Evolutionary conservation across 1,140 invertebrate genomes (phyloP), one percentile per base, ranked within the genome.

Genomic region (Latrodectus geometricus): DNA sequence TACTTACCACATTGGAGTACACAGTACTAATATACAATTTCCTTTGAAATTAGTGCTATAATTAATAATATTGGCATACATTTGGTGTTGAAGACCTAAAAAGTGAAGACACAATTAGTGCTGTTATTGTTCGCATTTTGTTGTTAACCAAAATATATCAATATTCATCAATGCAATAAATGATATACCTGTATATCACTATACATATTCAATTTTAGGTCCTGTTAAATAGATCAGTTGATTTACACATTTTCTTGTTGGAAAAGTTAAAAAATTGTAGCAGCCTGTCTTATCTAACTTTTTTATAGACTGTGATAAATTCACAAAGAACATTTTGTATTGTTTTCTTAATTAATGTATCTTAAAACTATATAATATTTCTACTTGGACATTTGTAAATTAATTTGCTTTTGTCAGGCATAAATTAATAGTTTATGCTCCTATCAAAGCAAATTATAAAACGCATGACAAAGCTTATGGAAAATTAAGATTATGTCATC

Each of bases 131-230:
- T 77, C 65, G 23, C 70, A 85, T 85, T 85, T 85, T 61, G 49
- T 78, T 68, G 61, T 75, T 77, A 23, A 21, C 68, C 49, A 11
- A 49, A 76, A 85, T 68, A 85, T 85, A 85, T 85, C 83, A 85
- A 85, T 85, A 85, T 85, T 85, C 83, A 77, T 48, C 81, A 84
- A 85, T 72, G 83, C 83, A 85, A 85, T 85, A 85, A 85, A 35
- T 56, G 54, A 73, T 81, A 54, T 73, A 73, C 66, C 49, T 84
- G 49, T 77, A 69, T 23, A 15, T 35, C 11, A 23, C n/a, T 69
- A 85, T 73, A 77, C 65, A 69, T 84, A 75, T 75, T 84, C 50
- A 76, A 65, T 85, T 84, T 61, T 84, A 74, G 48, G 20, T 20
- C 9, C 50, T 84, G 81, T 84, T 84, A 84, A 75, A 70, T 84